phyloP scores from a whole-genome alignment of 1,140 invertebrate species.

The Drosophila trapezifrons region DNA sequence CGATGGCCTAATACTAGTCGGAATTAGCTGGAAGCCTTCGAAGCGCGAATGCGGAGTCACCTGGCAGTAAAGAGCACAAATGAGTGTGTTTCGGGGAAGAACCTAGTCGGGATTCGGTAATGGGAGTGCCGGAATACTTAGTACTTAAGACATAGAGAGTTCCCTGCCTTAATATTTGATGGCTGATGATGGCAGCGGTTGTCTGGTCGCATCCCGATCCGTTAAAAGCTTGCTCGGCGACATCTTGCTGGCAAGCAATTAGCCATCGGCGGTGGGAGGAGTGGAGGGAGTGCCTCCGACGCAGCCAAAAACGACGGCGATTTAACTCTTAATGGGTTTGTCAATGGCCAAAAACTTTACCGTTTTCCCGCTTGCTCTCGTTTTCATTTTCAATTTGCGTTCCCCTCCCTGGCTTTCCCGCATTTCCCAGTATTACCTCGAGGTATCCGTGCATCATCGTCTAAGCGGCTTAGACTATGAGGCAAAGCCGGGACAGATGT shows the following conservation, averaged over 20 bases:
- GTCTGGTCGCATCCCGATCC: neutral
- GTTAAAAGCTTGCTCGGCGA: conserved; percentile 6
- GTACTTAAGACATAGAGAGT: too few relatives aligned
- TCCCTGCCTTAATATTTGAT: neutral
- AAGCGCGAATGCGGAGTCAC: too few relatives aligned
- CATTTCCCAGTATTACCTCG: too few relatives aligned
- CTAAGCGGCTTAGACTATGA: conserved; percentile 35
- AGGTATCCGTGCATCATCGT: neutral
- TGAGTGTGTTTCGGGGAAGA: too few relatives aligned
- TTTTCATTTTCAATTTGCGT: conserved; percentile 26
- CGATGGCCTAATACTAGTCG: neutral
- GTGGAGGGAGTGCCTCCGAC: neutral
- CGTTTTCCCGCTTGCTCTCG: conserved; percentile 15
- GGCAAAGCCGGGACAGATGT: conserved; percentile 38
- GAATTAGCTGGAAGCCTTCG: neutral
- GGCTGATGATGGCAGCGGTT: neutral
- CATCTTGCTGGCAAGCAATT: conserved; percentile 43
- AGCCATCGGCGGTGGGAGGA: conserved; percentile 1
- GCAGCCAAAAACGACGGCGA: conserved; percentile 22
- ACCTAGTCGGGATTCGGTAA: neutral
- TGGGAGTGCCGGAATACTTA: neutral
- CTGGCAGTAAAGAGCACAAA: too few relatives aligned
- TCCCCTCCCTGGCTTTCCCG: too few relatives aligned
- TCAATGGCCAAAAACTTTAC: conserved; percentile 41
- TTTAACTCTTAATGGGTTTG: conserved; percentile 52